Conservation (phyloP, 2,797 vertebrate species). For the Premnoplex brunnescens region DNA sequence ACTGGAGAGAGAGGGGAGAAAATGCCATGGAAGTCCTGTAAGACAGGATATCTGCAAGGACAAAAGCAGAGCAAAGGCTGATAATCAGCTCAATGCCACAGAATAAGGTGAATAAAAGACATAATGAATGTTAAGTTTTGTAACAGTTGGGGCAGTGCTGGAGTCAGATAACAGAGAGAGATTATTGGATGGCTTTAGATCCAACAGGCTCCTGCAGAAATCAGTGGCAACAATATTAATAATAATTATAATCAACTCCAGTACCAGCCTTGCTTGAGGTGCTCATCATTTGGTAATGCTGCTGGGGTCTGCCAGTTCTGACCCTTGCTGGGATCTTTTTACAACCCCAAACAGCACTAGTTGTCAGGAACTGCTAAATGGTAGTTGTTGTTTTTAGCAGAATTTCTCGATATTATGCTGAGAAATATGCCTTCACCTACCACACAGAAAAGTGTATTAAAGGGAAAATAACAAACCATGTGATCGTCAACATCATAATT, state of each 20-base stretch:
- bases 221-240: neutral
- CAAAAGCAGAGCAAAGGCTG: neutral
- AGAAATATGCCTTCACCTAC: neutral
- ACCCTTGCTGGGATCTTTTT: neutral
- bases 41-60: neutral
- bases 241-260: neutral
- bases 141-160: neutral
- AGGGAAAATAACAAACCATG: neutral
- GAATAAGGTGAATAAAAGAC: neutral
- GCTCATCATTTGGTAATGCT: neutral
- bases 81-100: neutral
- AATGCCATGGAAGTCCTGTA: neutral
- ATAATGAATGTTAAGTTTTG: neutral
- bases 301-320: neutral
- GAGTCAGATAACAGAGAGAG: neutral
- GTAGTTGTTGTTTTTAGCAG: neutral
- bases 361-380: neutral
- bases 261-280: neutral
- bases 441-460: neutral
- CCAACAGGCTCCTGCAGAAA: neutral
- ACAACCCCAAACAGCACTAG: neutral
- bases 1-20: neutral
- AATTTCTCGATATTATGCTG: neutral
- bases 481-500: neutral
- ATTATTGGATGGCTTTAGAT: neutral